Percentiles rank a stretch among this genome's conserved stretches.
These are phyloP conservation scores for Notarius lentiginosus DNA, from an alignment of 2,113 vertebrate genomes.

Conservation along the genomic window DNA sequence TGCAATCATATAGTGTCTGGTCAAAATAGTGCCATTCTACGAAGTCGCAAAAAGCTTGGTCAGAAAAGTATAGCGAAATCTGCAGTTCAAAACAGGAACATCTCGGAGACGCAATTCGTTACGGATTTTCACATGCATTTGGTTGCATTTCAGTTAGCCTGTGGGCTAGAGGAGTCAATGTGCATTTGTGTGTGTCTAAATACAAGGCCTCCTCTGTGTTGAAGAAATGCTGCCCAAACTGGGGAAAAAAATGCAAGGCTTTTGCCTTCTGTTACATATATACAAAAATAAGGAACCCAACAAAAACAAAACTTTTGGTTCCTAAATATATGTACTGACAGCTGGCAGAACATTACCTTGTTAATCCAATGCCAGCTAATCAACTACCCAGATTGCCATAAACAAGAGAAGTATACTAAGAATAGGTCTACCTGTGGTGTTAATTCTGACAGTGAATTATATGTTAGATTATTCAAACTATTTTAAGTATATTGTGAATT, in stretches of 20 bases:
- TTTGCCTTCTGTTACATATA: constrained; percentile 10
- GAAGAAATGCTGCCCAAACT: constrained; percentile 17
- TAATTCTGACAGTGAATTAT: neutral
- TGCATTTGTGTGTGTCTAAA: constrained; percentile 38
- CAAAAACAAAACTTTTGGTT: constrained; percentile 11
- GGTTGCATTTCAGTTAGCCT: constrained; percentile 41
- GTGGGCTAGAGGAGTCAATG: constrained; percentile 39
- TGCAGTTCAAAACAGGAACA: constrained; percentile 20
- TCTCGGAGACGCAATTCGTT: constrained; percentile 40
- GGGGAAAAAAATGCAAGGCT: neutral
- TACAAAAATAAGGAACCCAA: neutral
- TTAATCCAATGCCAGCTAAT: neutral
- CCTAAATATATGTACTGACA: neutral
- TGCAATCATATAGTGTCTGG: constrained; percentile 7
- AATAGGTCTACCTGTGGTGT: neutral
- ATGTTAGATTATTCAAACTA: neutral
- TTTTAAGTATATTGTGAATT: neutral
- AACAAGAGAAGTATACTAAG: neutral
- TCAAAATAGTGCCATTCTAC: constrained; percentile 23
- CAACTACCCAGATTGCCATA: neutral
- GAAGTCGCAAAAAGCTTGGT: constrained; percentile 8
- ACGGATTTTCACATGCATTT: constrained; percentile 41
- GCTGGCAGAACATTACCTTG: neutral
- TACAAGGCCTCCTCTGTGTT: constrained; percentile 33
- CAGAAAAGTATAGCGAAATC: constrained; percentile 22